Conservation (phyloP, 1,140 invertebrate species). For the Chironomus striatipennis region DNA sequence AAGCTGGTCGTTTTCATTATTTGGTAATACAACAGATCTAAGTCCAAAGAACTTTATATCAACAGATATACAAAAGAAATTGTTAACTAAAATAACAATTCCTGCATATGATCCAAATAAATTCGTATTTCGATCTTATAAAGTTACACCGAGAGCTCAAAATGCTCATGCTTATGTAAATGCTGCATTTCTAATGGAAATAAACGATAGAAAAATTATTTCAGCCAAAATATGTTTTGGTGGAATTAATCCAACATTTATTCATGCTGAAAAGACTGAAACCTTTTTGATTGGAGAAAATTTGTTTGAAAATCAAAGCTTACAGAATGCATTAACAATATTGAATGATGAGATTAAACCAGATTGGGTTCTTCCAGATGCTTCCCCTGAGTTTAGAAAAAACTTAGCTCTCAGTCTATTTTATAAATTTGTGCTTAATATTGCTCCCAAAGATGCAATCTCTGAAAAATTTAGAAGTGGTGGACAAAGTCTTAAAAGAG, state of each 20-base stretch:
- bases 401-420: constrained; percentile 51
- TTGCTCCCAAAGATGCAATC: background rate
- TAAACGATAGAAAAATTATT: constrained; percentile 28
- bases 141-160: constrained; percentile 53
- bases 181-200: constrained; percentile 30
- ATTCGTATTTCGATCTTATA: constrained; percentile 26
- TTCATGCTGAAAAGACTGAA: constrained; percentile 52
- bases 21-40: background rate
- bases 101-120: constrained; percentile 34
- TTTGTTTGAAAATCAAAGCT: constrained; percentile 36
- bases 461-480: constrained; percentile 22
- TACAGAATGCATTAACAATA: constrained; percentile 43
- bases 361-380: constrained; percentile 51
- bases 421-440: constrained; percentile 44
- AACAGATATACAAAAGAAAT: constrained; percentile 31
- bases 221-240: constrained; percentile 48
- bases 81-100: constrained; percentile 50
- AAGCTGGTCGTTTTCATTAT: background rate
- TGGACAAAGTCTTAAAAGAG: constrained; percentile 35
- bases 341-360: constrained; percentile 54
- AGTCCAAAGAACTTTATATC: background rate
- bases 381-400: constrained; percentile 54
- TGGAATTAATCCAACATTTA: constrained; percentile 60
- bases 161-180: constrained; percentile 69
- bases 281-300: constrained; percentile 41